A percentile compares a stretch with the other conserved stretches of the same genome.
Conservation (phyloP, 2,113 vertebrate species). For the Motacilla tschutschensis region DNA sequence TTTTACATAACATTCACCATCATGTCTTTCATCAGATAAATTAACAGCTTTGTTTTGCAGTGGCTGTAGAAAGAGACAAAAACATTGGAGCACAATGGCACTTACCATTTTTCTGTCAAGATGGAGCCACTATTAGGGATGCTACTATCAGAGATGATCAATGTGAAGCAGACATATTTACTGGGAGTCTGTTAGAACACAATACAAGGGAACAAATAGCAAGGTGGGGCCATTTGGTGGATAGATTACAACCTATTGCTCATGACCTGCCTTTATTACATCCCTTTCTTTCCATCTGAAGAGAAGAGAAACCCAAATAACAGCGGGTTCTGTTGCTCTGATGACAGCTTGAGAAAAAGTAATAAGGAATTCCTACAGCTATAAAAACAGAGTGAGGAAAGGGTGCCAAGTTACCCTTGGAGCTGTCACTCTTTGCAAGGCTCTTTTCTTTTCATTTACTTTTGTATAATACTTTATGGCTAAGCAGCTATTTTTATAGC, state of each 20-base stretch:
- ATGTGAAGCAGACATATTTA: conserved; percentile 50
- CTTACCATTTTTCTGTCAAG: conserved; percentile 56
- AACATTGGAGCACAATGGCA: conserved; percentile 19
- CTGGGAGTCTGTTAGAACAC: conserved; percentile 14
- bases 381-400: conserved; percentile 61
- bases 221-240: conserved; percentile 33
- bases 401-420: conserved; percentile 45
- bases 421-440: conserved; percentile 56
- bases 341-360: conserved; percentile 64
- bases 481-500: conserved; percentile 50
- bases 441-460: conserved; percentile 53
- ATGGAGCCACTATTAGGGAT: conserved; percentile 38
- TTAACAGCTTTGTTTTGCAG: conserved; percentile 52
- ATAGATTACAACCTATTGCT: conserved; percentile 60
- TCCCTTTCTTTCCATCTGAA: conserved; percentile 26
- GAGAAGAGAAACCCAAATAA: conserved; percentile 56
- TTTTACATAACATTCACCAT: background rate
- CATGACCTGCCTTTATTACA: conserved; percentile 24
- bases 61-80: conserved; percentile 43
- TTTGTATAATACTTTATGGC: conserved; percentile 44
- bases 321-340: conserved; percentile 42
- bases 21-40: conserved; percentile 61
- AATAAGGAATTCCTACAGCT: conserved; percentile 63
- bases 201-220: conserved; percentile 47
- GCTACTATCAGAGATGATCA: conserved; percentile 37